phyloP scores from a whole-genome alignment of 1,140 invertebrate species.

The Hypsibius dujardini region DNA sequence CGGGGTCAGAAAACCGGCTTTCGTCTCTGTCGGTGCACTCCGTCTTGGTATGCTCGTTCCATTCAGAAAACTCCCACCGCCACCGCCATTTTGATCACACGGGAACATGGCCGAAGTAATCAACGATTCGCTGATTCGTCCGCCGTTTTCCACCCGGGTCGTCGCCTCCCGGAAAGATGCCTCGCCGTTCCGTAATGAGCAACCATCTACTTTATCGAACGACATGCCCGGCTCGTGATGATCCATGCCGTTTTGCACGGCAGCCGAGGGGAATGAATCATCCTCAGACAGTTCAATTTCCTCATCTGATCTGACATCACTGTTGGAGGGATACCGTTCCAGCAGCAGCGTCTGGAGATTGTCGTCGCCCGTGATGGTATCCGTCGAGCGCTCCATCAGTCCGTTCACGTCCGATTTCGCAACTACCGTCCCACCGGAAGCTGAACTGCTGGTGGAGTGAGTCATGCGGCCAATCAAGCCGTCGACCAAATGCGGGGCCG shows the following conservation, averaged over 20 bases:
- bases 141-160: neutral
- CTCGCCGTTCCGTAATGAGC: too few species aligned
- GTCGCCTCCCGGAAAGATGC: too few species aligned
- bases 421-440: neutral
- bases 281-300: neutral
- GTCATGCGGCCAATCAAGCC: too few species aligned
- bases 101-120: constrained; percentile 6
- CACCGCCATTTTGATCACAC: neutral
- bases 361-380: constrained; percentile 12
- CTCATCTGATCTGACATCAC: neutral
- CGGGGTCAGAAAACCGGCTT: constrained; percentile 20
- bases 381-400: constrained; percentile 1
- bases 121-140: neutral
- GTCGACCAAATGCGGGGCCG: too few species aligned
- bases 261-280: too few species aligned
- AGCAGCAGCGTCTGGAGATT: neutral
- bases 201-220: too few species aligned
- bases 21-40: neutral
- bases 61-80: neutral
- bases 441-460: too few species aligned
- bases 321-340: neutral
- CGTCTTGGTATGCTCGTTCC: constrained; percentile 17
- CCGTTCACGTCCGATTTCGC: neutral
- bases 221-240: too few species aligned
- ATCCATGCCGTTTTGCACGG: too few species aligned